Percentiles rank a stretch among this genome's conserved stretches.
These are phyloP conservation scores for Carduelis carduelis DNA, from an alignment of 2,797 vertebrate species.

Conservation along the genomic window DNA sequence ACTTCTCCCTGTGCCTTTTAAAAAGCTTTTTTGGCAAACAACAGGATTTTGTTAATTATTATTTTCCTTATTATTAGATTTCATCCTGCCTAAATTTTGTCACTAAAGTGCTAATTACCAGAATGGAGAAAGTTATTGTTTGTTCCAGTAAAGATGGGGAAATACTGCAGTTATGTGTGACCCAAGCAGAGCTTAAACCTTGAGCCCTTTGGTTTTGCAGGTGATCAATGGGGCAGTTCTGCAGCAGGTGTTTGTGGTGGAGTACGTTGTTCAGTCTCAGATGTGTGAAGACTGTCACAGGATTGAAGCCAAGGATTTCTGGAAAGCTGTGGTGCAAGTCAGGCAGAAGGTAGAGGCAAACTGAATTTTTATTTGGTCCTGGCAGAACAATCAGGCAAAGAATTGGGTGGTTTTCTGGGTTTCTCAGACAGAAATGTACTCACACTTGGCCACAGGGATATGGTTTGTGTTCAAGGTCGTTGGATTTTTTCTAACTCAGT, in stretches of 20 bases:
- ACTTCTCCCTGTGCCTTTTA: accelerated
- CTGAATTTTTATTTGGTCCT: accelerated
- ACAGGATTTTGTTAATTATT: background rate
- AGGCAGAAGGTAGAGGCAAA: constrained; percentile 87
- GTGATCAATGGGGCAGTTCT: constrained; percentile 96
- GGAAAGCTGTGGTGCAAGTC: constrained; percentile 96
- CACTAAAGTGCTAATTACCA: background rate
- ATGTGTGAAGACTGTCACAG: constrained; percentile 99
- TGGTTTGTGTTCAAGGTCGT: background rate
- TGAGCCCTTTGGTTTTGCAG: constrained; percentile 64
- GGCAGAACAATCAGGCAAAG: background rate
- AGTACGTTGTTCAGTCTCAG: constrained; percentile 86
- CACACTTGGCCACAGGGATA: background rate
- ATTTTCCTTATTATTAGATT: background rate
- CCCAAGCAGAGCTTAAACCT: background rate
- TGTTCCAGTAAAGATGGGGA: background rate
- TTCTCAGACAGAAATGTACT: background rate
- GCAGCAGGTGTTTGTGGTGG: constrained; percentile 96
- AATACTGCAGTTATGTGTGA: background rate
- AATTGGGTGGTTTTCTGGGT: background rate
- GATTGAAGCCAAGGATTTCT: constrained; percentile 97
- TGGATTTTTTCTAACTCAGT: background rate
- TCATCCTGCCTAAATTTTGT: background rate
- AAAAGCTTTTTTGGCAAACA: background rate
- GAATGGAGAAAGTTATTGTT: background rate